Evolutionary conservation across 2,113 vertebrate species (phyloP), one percentile per base, ranked within the genome.

Genomic region (Dipodomys ordii): DNA sequence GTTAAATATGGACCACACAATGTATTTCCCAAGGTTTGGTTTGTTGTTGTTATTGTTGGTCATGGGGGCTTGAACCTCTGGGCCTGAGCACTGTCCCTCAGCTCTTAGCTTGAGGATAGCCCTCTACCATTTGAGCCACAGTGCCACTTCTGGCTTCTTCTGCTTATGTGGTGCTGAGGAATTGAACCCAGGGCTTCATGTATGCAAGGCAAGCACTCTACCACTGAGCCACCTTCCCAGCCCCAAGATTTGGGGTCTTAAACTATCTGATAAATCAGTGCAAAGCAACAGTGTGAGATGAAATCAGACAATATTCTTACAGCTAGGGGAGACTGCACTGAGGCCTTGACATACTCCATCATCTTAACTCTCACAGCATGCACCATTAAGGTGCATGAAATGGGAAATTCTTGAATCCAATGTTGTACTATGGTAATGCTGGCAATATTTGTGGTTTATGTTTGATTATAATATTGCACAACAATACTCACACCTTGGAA

Each of bases 381-480:
- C 1, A 62, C 28, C 49, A 44, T 9, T 32, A 49, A 28, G 60
- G 77, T 7, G 67, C 68, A 64, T 0, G 2, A 49, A 71, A 68
- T 60, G 46, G 44, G 19, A 64, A 73, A 44, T 64, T 83, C 72
- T 69, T 69, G 60, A 15, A 82, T 71, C 76, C 32, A 68, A 18
- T 46, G 25, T 27, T 12, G 7, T 23, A 83, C 44, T 46, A 80
- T 7, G 20, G 28, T 65, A 73, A 69, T 4, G 30, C 28, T 87
- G 20, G 3, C 30, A 30, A 32, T 57, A 68, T 73, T 27, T 49
- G 22, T 32, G 27, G 11, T 46, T 94, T 87, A 67, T 76, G 30
- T 76, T 88, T 73, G 7, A 46, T 57, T 88, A 64, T 20, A 93
- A 73, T 4, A 76, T 16, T 88, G 71, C 18, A 72, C 32, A 88